Conservation (phyloP, 2,797 vertebrate genomes). For the Helostoma temminkii region DNA sequence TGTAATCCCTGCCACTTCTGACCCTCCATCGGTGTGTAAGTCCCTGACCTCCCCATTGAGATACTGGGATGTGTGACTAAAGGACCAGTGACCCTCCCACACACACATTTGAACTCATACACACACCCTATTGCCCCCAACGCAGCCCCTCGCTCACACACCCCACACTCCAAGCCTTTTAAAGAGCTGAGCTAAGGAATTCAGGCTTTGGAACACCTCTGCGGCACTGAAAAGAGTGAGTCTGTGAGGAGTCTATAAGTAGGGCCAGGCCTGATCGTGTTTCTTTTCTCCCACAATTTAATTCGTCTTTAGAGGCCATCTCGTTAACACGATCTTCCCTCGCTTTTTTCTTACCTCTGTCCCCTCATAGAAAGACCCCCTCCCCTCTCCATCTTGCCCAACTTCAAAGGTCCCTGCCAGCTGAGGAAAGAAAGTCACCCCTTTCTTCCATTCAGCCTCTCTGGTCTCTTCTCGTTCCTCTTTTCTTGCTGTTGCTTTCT, state of each 20-base stretch:
- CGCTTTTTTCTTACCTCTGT: constrained; percentile 70
- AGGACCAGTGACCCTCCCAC: constrained; percentile 78
- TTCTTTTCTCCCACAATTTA: constrained; percentile 87
- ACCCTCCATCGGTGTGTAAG: constrained; percentile 86
- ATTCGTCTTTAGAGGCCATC: constrained; percentile 87
- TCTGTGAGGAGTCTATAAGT: constrained; percentile 84
- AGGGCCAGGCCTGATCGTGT: constrained; percentile 83
- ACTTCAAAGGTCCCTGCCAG: constrained; percentile 84
- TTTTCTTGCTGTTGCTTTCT: constrained; percentile 69
- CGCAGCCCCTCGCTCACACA: constrained; percentile 66
- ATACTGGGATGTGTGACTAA: constrained; percentile 82
- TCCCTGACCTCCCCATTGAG: constrained; percentile 85
- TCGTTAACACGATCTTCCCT: constrained; percentile 88
- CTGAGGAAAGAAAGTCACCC: constrained; percentile 85
- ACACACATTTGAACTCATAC: constrained; percentile 67
- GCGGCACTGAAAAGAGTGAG: constrained; percentile 76
- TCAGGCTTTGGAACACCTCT: constrained; percentile 82
- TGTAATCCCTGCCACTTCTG: constrained; percentile 90
- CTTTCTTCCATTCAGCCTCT: constrained; percentile 74
- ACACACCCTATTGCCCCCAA: constrained; percentile 59
- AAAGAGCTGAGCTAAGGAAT: constrained; percentile 84
- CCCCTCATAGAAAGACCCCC: constrained; percentile 43
- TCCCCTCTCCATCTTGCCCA: constrained; percentile 58
- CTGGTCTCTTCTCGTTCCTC: constrained; percentile 66
- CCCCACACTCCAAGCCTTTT: constrained; percentile 81